Evolutionary conservation across 2,113 vertebrate species (phyloP).

Genomic region (Cyanoramphus novaezelandiae): DNA sequence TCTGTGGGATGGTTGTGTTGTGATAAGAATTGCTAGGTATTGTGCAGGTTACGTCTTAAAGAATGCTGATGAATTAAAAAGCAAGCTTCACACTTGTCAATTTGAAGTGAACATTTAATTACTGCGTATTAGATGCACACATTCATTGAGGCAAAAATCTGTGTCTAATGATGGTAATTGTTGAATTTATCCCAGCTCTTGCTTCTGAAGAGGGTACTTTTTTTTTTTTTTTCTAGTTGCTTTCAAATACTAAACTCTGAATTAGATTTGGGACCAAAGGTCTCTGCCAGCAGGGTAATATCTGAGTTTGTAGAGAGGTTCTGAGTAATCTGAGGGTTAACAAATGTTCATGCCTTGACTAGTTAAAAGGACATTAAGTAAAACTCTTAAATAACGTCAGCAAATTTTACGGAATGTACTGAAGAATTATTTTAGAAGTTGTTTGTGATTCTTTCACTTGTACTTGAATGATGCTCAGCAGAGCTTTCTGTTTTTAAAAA

Average conservation of each 20-base stretch:
- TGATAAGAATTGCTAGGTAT: not conserved
- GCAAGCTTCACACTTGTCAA: not conserved
- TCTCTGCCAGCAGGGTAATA: not conserved
- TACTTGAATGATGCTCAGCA: not conserved
- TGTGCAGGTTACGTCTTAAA: not conserved
- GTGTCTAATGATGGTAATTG: not conserved
- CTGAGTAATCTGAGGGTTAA: not conserved
- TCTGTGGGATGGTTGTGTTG: not conserved
- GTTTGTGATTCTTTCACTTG: not conserved
- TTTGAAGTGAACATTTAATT: not conserved
- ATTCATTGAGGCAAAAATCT: not conserved
- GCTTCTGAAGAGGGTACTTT: not conserved
- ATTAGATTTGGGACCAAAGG: not conserved
- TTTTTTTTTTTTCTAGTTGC: not conserved
- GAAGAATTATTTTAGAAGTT: not conserved
- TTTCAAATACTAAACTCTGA: not conserved
- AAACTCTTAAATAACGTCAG: not conserved
- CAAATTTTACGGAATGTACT: not conserved
- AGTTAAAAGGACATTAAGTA: not conserved
- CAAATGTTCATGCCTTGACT: not conserved
- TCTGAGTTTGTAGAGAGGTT: not conserved
- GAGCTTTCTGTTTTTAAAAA: not conserved
- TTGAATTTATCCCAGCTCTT: not conserved
- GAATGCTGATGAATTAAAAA: not conserved
- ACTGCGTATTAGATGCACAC: not conserved